Evolutionary conservation across 1,140 invertebrate genomes (phyloP).

Genomic region (Drosophila erecta): DNA sequence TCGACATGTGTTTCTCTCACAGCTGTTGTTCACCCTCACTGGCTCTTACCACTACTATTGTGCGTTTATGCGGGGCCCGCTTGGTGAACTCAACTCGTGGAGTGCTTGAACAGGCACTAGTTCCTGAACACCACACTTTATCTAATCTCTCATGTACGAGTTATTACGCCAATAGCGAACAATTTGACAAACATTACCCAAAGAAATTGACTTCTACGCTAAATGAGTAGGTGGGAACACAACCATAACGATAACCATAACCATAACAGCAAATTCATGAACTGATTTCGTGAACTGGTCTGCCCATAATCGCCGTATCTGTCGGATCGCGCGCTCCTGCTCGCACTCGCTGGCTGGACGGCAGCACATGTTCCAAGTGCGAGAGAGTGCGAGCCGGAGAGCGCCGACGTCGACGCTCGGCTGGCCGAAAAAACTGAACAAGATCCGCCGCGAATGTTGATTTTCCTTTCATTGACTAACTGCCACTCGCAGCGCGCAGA

Average conservation of each 20-base stretch:
- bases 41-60: conserved; percentile 4
- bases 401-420: conserved; percentile 32
- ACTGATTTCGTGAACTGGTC: not conserved
- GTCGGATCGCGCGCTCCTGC: conserved; percentile 7
- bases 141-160: too few relatives aligned
- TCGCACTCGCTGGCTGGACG: conserved; percentile 2
- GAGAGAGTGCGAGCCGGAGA: conserved; percentile 5
- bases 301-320: conserved; percentile 4
- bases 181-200: too few relatives aligned
- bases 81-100: not conserved
- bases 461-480: conserved; percentile 84
- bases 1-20: conserved; percentile 70
- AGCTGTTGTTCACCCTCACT: conserved; percentile 36
- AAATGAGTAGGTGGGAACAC: too few relatives aligned
- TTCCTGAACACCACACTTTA: too few relatives aligned
- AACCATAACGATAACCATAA: too few relatives aligned
- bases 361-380: conserved; percentile 25
- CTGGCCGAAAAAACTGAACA: conserved; percentile 77
- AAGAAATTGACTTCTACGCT: too few relatives aligned
- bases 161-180: too few relatives aligned
- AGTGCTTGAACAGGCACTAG: too few relatives aligned
- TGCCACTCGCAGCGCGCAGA: conserved; percentile 74
- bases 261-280: not conserved
- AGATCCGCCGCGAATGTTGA: conserved; percentile 81
- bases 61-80: not conserved